A percentile compares a stretch with the other conserved stretches of the same genome.
These are phyloP conservation scores for Camponotus vicinus DNA, from an alignment of 1,140 invertebrate species.

Conservation along the genomic window DNA sequence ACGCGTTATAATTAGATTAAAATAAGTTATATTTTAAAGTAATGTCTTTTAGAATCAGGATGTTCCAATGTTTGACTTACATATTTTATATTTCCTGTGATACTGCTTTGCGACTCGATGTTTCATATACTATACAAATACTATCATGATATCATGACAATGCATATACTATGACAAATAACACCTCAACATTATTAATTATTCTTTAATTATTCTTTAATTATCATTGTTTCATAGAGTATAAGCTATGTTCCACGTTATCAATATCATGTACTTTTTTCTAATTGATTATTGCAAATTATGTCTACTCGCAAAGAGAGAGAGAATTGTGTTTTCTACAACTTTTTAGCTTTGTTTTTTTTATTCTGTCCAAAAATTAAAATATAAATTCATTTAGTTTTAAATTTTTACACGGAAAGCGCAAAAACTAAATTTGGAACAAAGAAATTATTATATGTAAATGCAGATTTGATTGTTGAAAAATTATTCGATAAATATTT, in stretches of 20 bases:
- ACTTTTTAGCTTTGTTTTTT: not conserved
- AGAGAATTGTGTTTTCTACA: not conserved
- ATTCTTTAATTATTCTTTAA: conserved; percentile 38
- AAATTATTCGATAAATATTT: conserved; percentile 3
- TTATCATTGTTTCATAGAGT: conserved; percentile 31
- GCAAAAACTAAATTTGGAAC: conserved; percentile 18
- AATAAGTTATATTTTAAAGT: not conserved
- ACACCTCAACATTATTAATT: conserved; percentile 74
- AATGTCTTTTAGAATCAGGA: not conserved
- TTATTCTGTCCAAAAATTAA: not conserved
- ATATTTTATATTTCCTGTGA: conserved; percentile 23
- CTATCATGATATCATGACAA: conserved; percentile 69
- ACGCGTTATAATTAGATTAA: not conserved
- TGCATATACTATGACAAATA: conserved; percentile 75
- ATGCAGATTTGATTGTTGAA: conserved; percentile 24
- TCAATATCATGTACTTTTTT: conserved; percentile 14
- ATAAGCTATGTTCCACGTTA: conserved; percentile 27
- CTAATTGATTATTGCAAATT: conserved; percentile 39
- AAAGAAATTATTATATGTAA: conserved; percentile 11
- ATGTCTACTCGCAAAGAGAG: not conserved
- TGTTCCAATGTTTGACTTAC: not conserved
- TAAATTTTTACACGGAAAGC: not conserved
- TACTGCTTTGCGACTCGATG: conserved; percentile 59
- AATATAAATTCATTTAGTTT: conserved; percentile 21
- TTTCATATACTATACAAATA: conserved; percentile 72